Conservation (phyloP, 2,113 vertebrate species). For the Bungarus multicinctus region DNA sequence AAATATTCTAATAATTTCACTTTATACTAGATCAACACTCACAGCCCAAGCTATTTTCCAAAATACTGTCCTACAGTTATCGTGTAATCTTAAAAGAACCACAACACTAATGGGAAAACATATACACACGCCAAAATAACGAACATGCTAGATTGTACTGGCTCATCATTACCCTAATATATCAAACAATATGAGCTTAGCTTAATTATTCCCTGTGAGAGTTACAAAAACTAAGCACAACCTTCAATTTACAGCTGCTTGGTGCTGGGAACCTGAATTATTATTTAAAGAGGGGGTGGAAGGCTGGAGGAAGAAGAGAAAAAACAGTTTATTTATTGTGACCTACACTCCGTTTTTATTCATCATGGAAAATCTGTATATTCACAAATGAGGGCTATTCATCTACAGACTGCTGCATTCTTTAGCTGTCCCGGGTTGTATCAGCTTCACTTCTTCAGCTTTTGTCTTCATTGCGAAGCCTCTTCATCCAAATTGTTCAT, state of each 20-base stretch:
- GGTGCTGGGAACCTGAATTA: constrained; percentile 79
- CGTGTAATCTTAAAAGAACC: constrained; percentile 64
- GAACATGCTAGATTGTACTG: constrained; percentile 76
- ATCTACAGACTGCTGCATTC: constrained; percentile 81
- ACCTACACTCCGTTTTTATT: constrained; percentile 81
- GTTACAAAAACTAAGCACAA: constrained; percentile 80
- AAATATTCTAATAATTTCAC: constrained; percentile 76
- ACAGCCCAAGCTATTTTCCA: constrained; percentile 67
- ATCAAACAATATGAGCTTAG: constrained; percentile 86
- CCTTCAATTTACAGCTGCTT: constrained; percentile 88
- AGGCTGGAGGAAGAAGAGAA: neutral
- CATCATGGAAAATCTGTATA: constrained; percentile 86
- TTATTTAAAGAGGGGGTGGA: constrained; percentile 63
- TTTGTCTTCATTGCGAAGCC: constrained; percentile 88
- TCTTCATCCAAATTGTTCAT: constrained; percentile 93
- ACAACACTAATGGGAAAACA: constrained; percentile 66
- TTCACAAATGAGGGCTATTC: constrained; percentile 93
- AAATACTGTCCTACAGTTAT: constrained; percentile 70
- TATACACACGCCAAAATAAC: constrained; percentile 60
- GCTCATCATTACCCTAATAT: constrained; percentile 85
- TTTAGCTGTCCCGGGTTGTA: constrained; percentile 83
- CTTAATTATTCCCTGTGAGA: constrained; percentile 90
- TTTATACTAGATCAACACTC: constrained; percentile 72
- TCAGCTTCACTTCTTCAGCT: constrained; percentile 82
- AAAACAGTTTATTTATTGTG: constrained; percentile 85